Percentiles rank a stretch among this genome's conserved stretches.
These are phyloP conservation scores for Pogonomyrmex barbatus DNA, from an alignment of 1,140 invertebrate species.

Conservation along the genomic window DNA sequence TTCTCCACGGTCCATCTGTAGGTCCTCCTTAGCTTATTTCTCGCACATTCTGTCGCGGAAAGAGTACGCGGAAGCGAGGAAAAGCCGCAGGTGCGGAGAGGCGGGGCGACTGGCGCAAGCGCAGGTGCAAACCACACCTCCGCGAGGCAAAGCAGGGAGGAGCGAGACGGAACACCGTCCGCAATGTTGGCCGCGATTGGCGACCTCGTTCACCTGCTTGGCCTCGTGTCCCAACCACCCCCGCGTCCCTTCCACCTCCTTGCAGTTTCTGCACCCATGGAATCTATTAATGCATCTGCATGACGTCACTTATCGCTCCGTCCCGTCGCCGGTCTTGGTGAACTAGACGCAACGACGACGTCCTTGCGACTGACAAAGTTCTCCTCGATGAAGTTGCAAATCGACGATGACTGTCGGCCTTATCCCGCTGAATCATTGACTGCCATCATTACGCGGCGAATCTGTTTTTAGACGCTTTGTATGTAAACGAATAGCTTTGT, in stretches of 20 bases:
- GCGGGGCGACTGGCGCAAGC: slow-evolving; percentile 76
- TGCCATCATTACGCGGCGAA: slow-evolving; percentile 51
- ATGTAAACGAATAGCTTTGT: not conserved
- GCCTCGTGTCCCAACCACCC: slow-evolving; percentile 64
- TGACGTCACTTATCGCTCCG: slow-evolving; percentile 80
- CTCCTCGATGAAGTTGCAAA: slow-evolving; percentile 28
- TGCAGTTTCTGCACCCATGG: slow-evolving; percentile 47
- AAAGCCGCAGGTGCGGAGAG: slow-evolving; percentile 73
- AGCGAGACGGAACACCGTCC: slow-evolving; percentile 79
- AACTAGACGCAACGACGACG: not conserved
- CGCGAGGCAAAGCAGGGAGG: slow-evolving; percentile 79
- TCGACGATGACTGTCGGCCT: slow-evolving; percentile 20
- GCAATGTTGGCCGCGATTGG: slow-evolving; percentile 80
- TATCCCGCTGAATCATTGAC: slow-evolving; percentile 42
- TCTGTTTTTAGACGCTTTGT: not conserved
- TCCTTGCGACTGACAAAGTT: slow-evolving; percentile 37
- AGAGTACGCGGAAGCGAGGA: slow-evolving; percentile 72
- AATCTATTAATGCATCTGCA: slow-evolving; percentile 81
- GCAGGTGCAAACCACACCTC: slow-evolving; percentile 83
- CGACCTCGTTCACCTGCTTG: slow-evolving; percentile 80
- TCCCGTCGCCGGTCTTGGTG: slow-evolving; percentile 34
- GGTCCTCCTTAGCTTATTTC: slow-evolving; percentile 37
- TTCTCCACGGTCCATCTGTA: not conserved
- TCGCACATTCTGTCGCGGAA: slow-evolving; percentile 58
- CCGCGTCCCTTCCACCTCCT: slow-evolving; percentile 51